Conservation (phyloP, 1,140 invertebrate species). For the Conus betulinus region DNA sequence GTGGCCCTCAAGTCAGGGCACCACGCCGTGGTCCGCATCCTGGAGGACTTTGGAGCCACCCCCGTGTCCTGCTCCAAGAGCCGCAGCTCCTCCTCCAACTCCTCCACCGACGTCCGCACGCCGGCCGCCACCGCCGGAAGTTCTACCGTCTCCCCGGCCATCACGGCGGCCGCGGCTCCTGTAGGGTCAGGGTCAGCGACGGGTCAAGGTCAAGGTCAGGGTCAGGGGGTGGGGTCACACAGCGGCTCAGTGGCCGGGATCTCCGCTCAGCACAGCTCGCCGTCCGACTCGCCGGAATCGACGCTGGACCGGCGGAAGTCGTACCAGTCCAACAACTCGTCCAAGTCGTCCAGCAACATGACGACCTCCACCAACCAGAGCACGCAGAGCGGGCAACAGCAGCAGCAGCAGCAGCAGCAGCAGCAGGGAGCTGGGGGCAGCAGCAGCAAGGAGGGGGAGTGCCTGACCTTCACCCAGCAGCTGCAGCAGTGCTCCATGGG, state of each 20-base stretch:
- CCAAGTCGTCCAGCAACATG: conserved; percentile 84
- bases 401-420: conserved; percentile 66
- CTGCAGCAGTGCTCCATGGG: conserved; percentile 80
- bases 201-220: conserved; percentile 18
- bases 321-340: conserved; percentile 85
- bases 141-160: conserved; percentile 20
- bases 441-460: conserved; percentile 43
- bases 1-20: conserved; percentile 88
- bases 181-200: not conserved
- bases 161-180: conserved; percentile 11
- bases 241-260: conserved; percentile 1
- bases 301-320: conserved; percentile 83
- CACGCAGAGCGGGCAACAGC: conserved; percentile 74
- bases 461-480: conserved; percentile 85
- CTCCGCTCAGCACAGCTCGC: conserved; percentile 56
- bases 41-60: conserved; percentile 76
- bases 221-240: conserved; percentile 20
- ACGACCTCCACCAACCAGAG: conserved; percentile 80
- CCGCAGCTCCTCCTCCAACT: conserved; percentile 64
- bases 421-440: not conserved
- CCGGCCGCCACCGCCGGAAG: conserved; percentile 41
- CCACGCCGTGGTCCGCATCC: conserved; percentile 82
- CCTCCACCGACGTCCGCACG: conserved; percentile 79
- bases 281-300: conserved; percentile 81
- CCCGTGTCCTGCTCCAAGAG: conserved; percentile 60